Evolutionary conservation across 2,113 vertebrate genomes (phyloP).

Genomic region (Aptenodytes patagonicus): DNA sequence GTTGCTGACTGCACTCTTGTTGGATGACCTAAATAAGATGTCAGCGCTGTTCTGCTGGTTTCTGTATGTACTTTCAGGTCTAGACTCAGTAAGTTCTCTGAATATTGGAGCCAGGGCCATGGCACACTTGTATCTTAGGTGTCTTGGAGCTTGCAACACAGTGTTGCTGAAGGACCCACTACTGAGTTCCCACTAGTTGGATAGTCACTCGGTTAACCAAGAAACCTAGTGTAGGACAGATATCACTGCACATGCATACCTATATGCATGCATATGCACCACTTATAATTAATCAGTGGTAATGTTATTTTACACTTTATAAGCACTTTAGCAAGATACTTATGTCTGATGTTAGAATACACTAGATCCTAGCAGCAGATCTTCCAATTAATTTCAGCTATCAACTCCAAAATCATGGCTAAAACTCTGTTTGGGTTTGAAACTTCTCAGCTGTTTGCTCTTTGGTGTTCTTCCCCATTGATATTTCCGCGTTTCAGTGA

Average conservation of each 20-base stretch:
- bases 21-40: not conserved
- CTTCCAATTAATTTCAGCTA: not conserved
- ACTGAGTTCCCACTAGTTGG: not conserved
- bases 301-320: not conserved
- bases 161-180: not conserved
- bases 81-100: not conserved
- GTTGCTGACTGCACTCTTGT: not conserved
- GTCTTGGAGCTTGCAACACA: not conserved
- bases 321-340: not conserved
- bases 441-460: not conserved
- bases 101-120: not conserved
- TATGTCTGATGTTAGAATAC: not conserved
- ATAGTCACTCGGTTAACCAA: not conserved
- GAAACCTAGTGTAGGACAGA: not conserved
- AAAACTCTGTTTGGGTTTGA: not conserved
- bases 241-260: not conserved
- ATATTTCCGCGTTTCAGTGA: constrained; percentile 12
- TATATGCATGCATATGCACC: no score
- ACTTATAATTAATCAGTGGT: not conserved
- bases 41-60: not conserved
- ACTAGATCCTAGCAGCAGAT: not conserved
- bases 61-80: not conserved
- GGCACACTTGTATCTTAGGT: not conserved
- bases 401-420: not conserved
- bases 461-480: not conserved